Conservation (phyloP, 2,113 vertebrate genomes). For the Pelecanoides urinatrix region DNA sequence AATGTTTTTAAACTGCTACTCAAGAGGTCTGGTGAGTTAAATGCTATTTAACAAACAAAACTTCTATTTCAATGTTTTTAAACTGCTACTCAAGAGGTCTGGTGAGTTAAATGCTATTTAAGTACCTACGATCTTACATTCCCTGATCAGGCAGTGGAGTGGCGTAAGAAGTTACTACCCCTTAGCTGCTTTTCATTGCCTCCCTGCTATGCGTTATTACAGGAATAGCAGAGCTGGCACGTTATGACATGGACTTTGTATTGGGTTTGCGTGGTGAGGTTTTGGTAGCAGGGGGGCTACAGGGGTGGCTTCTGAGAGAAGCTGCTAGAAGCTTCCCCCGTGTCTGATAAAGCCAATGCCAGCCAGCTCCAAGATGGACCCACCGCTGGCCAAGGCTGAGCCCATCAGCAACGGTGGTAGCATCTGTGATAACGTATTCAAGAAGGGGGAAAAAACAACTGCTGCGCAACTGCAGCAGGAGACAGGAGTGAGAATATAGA, state of each 20-base stretch:
- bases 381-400: background rate
- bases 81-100: background rate
- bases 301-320: background rate
- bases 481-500: background rate
- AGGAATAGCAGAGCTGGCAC: background rate
- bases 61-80: background rate
- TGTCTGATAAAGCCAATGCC: background rate
- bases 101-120: background rate
- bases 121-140: background rate
- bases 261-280: background rate
- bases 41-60: background rate
- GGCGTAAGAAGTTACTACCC: background rate
- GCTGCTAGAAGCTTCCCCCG: background rate
- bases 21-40: background rate
- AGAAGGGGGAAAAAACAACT: background rate
- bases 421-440: background rate
- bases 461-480: background rate
- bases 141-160: background rate
- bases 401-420: background rate
- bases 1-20: background rate
- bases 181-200: background rate
- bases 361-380: background rate
- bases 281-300: background rate
- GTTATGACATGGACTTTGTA: background rate
- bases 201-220: background rate